Conservation (phyloP, 92 coral and sea anemone species). For the Palythoa grandiflora region DNA sequence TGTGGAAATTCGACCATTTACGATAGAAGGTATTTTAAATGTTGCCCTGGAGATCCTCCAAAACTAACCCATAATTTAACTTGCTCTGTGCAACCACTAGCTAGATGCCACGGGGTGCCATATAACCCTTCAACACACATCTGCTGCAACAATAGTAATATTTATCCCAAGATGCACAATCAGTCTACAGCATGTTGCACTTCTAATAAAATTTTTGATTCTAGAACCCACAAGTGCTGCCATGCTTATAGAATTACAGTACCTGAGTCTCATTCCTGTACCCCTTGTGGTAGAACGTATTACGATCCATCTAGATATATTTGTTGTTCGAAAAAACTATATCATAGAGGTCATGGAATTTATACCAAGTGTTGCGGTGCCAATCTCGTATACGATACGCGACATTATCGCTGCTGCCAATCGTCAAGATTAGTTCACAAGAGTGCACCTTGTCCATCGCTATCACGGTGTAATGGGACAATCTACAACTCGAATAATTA, state of each 20-base stretch:
- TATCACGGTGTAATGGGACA: background rate
- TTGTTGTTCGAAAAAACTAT: slow-evolving; percentile 7
- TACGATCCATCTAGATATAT: slow-evolving; percentile 21
- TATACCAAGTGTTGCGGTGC: slow-evolving; percentile 30
- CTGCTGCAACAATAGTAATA: slow-evolving; percentile 16
- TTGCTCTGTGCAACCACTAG: background rate
- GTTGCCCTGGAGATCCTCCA: slow-evolving; percentile 5
- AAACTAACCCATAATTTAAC: background rate
- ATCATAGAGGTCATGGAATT: slow-evolving; percentile 11
- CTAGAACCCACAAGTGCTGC: slow-evolving; percentile 30
- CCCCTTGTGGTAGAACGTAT: slow-evolving; percentile 14
- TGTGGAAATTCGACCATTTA: slow-evolving; percentile 15
- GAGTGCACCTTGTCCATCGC: background rate
- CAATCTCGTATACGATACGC: background rate
- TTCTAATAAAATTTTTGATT: slow-evolving; percentile 1
- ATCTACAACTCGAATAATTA: background rate
- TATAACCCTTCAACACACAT: slow-evolving; percentile 4
- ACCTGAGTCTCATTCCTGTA: slow-evolving; percentile 16
- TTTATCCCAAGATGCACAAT: background rate
- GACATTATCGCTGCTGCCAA: slow-evolving; percentile 21
- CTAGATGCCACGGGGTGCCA: background rate
- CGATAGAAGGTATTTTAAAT: slow-evolving; percentile 17
- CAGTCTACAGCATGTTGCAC: slow-evolving; percentile 25
- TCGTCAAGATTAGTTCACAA: background rate
- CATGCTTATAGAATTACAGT: background rate